These are phyloP conservation scores for Ypsolopha scabrella DNA, from an alignment of 2,888 invertebrate species.

Conservation along the genomic window DNA sequence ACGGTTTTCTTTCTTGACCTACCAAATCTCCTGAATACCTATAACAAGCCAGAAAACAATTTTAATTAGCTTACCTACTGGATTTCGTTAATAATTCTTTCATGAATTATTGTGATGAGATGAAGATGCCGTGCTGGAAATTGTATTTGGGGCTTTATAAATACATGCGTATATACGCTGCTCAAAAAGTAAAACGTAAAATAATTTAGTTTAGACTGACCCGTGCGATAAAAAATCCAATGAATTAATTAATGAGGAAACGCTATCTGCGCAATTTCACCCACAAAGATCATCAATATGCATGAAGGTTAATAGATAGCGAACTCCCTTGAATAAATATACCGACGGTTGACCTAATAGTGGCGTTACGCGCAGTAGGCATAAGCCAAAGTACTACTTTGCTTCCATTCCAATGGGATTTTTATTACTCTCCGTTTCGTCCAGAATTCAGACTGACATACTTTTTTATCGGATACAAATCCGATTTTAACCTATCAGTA, in stretches of 20 bases:
- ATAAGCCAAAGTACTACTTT: background rate
- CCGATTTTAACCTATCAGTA: too few species aligned
- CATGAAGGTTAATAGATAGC: conserved; percentile 35
- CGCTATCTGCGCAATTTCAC: conserved; percentile 13
- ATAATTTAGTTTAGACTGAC: background rate
- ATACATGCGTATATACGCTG: too few species aligned
- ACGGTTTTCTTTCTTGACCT: conserved; percentile 27
- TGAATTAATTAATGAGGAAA: background rate
- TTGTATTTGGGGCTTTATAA: too few species aligned
- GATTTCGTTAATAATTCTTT: background rate
- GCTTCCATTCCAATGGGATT: too few species aligned
- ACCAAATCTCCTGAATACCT: background rate
- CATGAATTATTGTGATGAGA: too few species aligned
- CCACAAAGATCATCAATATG: conserved; percentile 19
- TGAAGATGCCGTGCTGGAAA: too few species aligned
- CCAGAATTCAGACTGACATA: too few species aligned
- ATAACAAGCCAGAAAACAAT: background rate
- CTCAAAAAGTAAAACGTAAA: background rate
- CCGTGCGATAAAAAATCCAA: conserved; percentile 5
- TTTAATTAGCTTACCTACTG: background rate
- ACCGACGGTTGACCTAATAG: conserved; percentile 23
- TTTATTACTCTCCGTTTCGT: too few species aligned
- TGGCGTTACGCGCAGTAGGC: background rate
- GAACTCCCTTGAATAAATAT: conserved; percentile 34
- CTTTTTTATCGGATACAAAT: too few species aligned